Conservation (phyloP, 2,888 invertebrate species). For the Lepidocyrtoides sp. region DNA sequence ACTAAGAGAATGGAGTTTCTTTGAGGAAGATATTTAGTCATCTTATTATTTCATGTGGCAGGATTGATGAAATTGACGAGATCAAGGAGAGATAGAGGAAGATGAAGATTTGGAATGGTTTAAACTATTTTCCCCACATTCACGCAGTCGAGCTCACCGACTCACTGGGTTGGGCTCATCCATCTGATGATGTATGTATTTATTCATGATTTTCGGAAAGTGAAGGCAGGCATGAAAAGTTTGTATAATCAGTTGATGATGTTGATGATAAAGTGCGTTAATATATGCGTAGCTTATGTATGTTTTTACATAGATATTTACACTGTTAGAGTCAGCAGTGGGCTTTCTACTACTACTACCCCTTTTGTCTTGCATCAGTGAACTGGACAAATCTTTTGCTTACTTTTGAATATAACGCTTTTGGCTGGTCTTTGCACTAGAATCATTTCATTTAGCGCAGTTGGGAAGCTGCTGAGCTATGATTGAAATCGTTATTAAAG, state of each 20-base stretch:
- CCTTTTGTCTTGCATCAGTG: constrained; percentile 77
- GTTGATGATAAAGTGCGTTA: neutral
- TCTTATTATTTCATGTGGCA: constrained; percentile 46
- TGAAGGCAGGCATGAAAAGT: constrained; percentile 68
- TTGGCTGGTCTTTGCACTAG: constrained; percentile 18
- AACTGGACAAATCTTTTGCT: constrained; percentile 63
- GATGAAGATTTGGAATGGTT: constrained; percentile 57
- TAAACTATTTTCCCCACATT: constrained; percentile 30
- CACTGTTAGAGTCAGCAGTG: neutral
- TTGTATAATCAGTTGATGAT: constrained; percentile 9
- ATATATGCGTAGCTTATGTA: neutral
- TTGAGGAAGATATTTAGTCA: constrained; percentile 43
- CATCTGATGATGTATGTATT: constrained; percentile 72
- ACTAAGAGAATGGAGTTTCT: neutral
- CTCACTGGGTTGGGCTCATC: constrained; percentile 64
- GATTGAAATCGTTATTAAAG: constrained; percentile 75
- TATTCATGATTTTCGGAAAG: constrained; percentile 76
- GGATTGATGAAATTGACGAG: constrained; percentile 70
- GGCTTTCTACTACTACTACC: constrained; percentile 47
- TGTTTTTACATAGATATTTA: neutral
- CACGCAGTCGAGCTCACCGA: constrained; percentile 38
- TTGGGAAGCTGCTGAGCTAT: constrained; percentile 66
- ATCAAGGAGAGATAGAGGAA: constrained; percentile 45
- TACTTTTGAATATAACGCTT: neutral
- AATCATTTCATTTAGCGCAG: constrained; percentile 65